A percentile compares a stretch with the other conserved stretches of the same genome.
phyloP scores from a whole-genome alignment of 37 sponge, comb jelly and placozoan species.

The Aphrocallistes beatrix region DNA sequence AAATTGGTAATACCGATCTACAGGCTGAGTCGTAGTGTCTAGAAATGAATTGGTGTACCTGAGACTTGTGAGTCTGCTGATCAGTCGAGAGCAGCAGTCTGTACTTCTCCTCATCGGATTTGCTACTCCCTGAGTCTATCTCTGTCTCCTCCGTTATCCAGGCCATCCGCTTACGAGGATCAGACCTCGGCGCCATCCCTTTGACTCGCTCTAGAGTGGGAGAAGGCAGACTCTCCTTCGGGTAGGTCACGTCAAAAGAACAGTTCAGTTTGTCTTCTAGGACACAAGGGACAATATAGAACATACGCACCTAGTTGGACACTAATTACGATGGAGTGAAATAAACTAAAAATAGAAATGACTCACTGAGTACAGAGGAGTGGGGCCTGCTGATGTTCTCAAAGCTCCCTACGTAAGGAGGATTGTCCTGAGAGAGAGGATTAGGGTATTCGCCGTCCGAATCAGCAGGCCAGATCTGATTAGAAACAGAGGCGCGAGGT shows the following conservation, averaged over 20 bases:
- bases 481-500: neutral
- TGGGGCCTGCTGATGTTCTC: neutral
- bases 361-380: slow-evolving; percentile 3
- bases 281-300: neutral
- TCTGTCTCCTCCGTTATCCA: neutral
- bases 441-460: neutral
- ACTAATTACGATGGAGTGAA: neutral
- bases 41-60: neutral
- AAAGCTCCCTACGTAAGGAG: neutral
- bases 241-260: neutral
- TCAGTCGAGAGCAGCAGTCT: neutral
- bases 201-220: neutral
- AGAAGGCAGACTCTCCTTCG: neutral
- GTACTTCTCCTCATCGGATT: slow-evolving; percentile 4
- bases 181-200: neutral
- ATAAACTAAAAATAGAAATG: neutral
- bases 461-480: neutral
- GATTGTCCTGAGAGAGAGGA: neutral
- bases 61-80: neutral
- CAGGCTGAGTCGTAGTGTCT: neutral
- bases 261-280: slow-evolving; percentile 5
- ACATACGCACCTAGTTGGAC: too few relatives aligned
- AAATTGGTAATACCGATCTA: neutral
- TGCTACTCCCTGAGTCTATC: neutral
- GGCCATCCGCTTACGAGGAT: slow-evolving; percentile 1